These are phyloP conservation scores for Dysidea cf. avara DNA, from an alignment of 37 sponge, comb jelly and placozoan species.

Conservation along the genomic window DNA sequence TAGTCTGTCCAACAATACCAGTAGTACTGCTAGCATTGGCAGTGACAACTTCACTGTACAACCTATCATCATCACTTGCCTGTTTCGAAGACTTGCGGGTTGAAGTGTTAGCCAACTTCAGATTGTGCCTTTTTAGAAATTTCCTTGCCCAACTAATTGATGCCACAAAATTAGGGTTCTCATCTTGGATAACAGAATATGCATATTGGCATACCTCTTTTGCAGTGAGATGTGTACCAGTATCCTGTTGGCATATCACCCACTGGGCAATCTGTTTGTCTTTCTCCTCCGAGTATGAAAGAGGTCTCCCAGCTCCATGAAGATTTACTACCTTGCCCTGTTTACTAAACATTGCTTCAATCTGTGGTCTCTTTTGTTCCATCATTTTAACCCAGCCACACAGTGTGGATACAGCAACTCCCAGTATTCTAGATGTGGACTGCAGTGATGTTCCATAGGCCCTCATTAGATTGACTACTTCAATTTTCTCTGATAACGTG, in stretches of 20 bases:
- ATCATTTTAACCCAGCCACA: constrained; percentile 81
- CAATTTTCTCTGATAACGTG: constrained; percentile 75
- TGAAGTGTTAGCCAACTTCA: constrained; percentile 35
- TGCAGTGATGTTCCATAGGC: constrained; percentile 58
- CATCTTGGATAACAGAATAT: constrained; percentile 38
- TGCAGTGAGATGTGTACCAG: constrained; percentile 37
- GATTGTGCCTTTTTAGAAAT: constrained; percentile 61
- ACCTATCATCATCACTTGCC: no score
- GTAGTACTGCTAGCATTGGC: neutral
- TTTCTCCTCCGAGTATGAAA: constrained; percentile 56
- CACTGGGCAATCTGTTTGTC: constrained; percentile 75
- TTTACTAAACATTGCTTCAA: constrained; percentile 54
- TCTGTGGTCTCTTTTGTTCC: constrained; percentile 56
- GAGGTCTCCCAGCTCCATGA: constrained; percentile 53
- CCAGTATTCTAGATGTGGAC: constrained; percentile 63
- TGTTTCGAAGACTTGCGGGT: neutral
- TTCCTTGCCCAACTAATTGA: constrained; percentile 75
- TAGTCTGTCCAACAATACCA: neutral
- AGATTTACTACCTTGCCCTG: constrained; percentile 53
- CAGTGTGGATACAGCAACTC: constrained; percentile 75
- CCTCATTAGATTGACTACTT: constrained; percentile 71
- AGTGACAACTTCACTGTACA: neutral
- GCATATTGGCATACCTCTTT: constrained; percentile 60
- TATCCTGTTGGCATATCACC: constrained; percentile 44
- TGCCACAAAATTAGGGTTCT: constrained; percentile 65